Evolutionary conservation across 2,113 vertebrate species (phyloP), one percentile per base, ranked within the genome.

Genomic region (Saguinus midas): DNA sequence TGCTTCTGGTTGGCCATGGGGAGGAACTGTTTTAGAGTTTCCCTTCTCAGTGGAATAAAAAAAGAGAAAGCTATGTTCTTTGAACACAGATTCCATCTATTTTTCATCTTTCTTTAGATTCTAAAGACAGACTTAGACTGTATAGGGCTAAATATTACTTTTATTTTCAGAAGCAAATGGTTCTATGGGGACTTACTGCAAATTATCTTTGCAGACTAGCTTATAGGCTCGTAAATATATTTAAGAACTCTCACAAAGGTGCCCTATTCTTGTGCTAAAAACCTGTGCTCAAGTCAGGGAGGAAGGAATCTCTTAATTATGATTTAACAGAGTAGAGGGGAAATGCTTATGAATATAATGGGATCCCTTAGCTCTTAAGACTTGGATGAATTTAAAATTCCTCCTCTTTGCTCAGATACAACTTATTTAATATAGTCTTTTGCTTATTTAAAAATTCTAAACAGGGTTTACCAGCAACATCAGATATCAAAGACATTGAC

Each of bases 401-500:
- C 64, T 5, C 8, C 45, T n/a, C 50, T 17, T 17, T 70, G 13
- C 57, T 48, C 58, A 10, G 40, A 35, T 8, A 20, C 27, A 90
- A n/a, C 45, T 88, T 82, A 89, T 20, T 78, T 87, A 90, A 93
- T 87, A 55, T 61, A 35, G 7, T 93, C 40, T 90, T 64, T 64
- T 91, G 52, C 35, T 92, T 95, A 66, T 92, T 87, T 94, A 70
- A 89, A 94, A 72, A 64, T 76, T 70, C 80, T 72, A 66, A 94
- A 94, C 98, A 99, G 99, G 99, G 99, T 86, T 99, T 99, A 93
- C 99, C 99, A 29, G 88, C 99, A 90, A 99, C 99, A 1, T 98
- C 99, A 20, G 99, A 99, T 14, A 99, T 99, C 93, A 99, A 99
- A 96, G 99, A 99, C 91, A 99, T 99, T 37, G 99, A 99, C 97